A percentile compares a stretch with the other conserved stretches of the same genome.
Evolutionary conservation across 2,888 invertebrate species (phyloP).

Genomic region (Yponomeuta cagnagella): DNA sequence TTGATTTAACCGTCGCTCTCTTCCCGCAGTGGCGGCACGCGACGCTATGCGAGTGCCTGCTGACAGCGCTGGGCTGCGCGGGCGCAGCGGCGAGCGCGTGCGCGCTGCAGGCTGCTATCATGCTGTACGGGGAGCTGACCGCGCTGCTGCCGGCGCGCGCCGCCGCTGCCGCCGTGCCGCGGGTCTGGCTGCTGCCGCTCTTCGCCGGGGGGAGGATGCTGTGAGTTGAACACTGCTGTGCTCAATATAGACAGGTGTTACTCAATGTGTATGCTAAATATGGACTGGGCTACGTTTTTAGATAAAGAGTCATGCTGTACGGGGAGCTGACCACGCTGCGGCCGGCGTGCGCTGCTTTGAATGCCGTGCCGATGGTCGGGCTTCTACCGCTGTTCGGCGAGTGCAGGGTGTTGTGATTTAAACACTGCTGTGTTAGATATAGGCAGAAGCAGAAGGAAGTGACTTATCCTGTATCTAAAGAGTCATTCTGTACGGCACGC

Average conservation of each 20-base stretch:
- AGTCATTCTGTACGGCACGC: slow-evolving; percentile 76
- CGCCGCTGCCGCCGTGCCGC: slow-evolving; percentile 49
- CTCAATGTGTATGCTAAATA: too few species aligned
- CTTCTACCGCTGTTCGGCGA: slow-evolving; percentile 70
- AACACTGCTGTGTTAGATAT: background rate
- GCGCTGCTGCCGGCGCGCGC: slow-evolving; percentile 74
- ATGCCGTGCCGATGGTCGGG: slow-evolving; percentile 50
- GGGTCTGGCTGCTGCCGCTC: slow-evolving; percentile 51
- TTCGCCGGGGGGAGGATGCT: slow-evolving; percentile 72
- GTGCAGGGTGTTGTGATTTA: slow-evolving; percentile 67
- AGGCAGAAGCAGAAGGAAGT: too few species aligned
- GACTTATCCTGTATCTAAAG: too few species aligned
- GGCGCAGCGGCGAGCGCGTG: slow-evolving; percentile 42
- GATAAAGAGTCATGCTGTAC: slow-evolving; percentile 61
- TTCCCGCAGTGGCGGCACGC: slow-evolving; percentile 62
- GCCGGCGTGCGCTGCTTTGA: slow-evolving; percentile 64
- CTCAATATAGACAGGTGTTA: too few species aligned
- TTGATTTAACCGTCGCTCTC: too few species aligned
- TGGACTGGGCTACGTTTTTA: too few species aligned
- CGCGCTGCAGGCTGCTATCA: slow-evolving; percentile 71
- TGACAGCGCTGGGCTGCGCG: slow-evolving; percentile 37
- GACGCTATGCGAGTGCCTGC: slow-evolving; percentile 37
- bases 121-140: slow-evolving; percentile 78
- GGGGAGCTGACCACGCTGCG: slow-evolving; percentile 78
- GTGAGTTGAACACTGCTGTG: slow-evolving; percentile 46